Evolutionary conservation across 2,797 vertebrate species (phyloP).

Genomic region (Cephalopachus bancanus): DNA sequence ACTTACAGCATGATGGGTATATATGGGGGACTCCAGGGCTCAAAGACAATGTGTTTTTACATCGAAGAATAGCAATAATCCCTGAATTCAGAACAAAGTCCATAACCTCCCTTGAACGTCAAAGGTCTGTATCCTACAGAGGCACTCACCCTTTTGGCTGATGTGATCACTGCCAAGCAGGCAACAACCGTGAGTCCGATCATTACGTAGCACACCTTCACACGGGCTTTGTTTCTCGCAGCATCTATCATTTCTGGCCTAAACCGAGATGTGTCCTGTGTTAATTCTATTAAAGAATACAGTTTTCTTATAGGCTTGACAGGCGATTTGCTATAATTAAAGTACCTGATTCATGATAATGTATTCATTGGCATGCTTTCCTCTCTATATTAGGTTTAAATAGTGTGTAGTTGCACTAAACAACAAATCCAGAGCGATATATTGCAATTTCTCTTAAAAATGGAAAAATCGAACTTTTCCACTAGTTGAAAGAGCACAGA

Average conservation of each 20-base stretch:
- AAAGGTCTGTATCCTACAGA: background rate
- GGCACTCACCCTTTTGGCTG: constrained; percentile 89
- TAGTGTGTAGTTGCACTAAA: background rate
- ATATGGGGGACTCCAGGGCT: background rate
- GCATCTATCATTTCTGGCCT: constrained; percentile 89
- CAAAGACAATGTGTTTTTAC: background rate
- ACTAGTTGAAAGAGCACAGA: background rate
- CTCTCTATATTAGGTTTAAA: constrained; percentile 8
- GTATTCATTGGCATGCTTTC: background rate
- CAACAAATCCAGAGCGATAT: constrained; percentile 13
- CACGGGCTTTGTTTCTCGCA: constrained; percentile 90
- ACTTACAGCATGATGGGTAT: background rate
- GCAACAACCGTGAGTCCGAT: constrained; percentile 89
- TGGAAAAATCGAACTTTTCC: constrained; percentile 19
- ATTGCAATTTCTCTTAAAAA: constrained; percentile 41
- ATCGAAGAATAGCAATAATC: background rate
- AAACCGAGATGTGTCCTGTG: constrained; percentile 72
- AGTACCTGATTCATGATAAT: constrained; percentile 51
- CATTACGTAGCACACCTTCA: constrained; percentile 92
- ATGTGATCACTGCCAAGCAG: constrained; percentile 89
- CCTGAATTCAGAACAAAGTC: constrained; percentile 13
- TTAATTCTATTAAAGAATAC: constrained; percentile 49
- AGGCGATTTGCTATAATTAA: constrained; percentile 9
- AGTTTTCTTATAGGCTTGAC: background rate
- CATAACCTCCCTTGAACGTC: background rate